phyloP scores from a whole-genome alignment of 2,888 invertebrate species.

The Cantharis flavilabris region DNA sequence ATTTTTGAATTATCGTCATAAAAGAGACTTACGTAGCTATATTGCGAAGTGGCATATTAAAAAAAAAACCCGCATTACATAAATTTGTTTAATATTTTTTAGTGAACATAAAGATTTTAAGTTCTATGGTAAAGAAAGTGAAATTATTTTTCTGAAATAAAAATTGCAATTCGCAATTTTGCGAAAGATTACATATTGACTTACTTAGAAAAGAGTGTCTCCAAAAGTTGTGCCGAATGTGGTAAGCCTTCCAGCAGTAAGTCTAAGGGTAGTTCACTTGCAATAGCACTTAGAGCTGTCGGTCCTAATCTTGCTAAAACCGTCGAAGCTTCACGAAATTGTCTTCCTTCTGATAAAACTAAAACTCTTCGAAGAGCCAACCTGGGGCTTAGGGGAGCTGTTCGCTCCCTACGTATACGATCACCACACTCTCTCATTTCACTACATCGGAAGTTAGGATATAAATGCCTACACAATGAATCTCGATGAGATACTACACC shows the following conservation, averaged over 20 bases:
- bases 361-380: constrained; percentile 72
- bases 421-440: constrained; percentile 74
- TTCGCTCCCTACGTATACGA: constrained; percentile 69
- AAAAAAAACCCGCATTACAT: neutral
- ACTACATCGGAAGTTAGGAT: constrained; percentile 39
- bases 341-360: constrained; percentile 83
- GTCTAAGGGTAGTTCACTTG: constrained; percentile 82
- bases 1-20: neutral
- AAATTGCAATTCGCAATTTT: neutral
- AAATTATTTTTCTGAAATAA: neutral
- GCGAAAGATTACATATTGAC: constrained; percentile 30
- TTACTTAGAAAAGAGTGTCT: constrained; percentile 77
- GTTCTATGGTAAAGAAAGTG: neutral
- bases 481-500: constrained; percentile 29
- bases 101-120: no score
- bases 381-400: constrained; percentile 67
- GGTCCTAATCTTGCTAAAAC: constrained; percentile 80
- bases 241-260: constrained; percentile 88
- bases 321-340: constrained; percentile 88
- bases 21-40: neutral
- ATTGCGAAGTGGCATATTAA: no score
- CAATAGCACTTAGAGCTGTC: constrained; percentile 76
- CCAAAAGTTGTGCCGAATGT: constrained; percentile 83
- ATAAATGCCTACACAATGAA: constrained; percentile 38
- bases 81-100: neutral